Evolutionary conservation across 2,113 vertebrate species (phyloP).

Genomic region (Synodontis membranacea): DNA sequence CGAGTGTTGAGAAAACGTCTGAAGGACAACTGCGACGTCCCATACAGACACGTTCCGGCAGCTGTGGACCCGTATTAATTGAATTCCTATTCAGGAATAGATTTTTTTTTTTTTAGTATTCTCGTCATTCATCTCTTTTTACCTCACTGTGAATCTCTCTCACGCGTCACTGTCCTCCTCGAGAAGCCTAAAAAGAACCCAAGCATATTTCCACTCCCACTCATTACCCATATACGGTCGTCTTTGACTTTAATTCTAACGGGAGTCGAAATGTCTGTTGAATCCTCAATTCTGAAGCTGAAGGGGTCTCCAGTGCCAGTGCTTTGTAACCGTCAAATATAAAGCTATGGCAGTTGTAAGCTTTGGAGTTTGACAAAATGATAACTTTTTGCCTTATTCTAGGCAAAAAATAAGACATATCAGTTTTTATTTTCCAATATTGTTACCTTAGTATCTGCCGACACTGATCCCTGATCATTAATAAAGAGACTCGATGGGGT

Average conservation of each 20-base stretch:
- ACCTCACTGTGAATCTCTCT: background rate
- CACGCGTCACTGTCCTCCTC: background rate
- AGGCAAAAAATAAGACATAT: too few species aligned
- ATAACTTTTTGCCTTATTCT: too few species aligned
- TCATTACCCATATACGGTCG: background rate
- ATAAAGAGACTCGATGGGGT: too few species aligned
- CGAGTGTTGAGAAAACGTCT: slow-evolving; percentile 56
- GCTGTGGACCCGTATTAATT: background rate
- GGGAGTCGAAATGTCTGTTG: background rate
- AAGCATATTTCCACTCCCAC: slow-evolving; percentile 20
- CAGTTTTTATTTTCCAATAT: too few species aligned
- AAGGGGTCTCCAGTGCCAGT: background rate
- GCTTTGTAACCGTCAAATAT: background rate
- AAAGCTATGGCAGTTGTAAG: background rate
- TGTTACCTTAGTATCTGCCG: too few species aligned
- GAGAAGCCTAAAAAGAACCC: slow-evolving; percentile 10
- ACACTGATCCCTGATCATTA: too few species aligned
- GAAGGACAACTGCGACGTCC: slow-evolving; percentile 53
- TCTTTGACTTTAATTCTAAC: slow-evolving; percentile 18
- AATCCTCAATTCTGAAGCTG: background rate
- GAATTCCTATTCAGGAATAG: background rate
- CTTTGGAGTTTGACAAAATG: too few species aligned
- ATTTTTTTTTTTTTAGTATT: background rate
- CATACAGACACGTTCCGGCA: slow-evolving; percentile 9
- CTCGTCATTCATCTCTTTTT: background rate